These are phyloP conservation scores for Zapus hudsonius DNA, from an alignment of 2,113 vertebrate genomes.

Conservation along the genomic window DNA sequence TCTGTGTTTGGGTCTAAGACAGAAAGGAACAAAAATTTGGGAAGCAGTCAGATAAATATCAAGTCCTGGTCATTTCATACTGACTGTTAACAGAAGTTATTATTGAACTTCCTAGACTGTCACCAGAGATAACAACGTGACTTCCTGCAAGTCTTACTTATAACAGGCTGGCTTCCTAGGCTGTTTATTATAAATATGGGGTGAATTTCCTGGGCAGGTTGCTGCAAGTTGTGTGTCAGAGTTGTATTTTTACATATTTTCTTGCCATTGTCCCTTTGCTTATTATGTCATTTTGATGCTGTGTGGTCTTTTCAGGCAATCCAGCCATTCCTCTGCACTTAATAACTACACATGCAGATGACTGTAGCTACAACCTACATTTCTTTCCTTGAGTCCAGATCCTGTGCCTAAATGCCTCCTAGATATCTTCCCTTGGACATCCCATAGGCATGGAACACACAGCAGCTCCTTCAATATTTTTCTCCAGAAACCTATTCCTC, in stretches of 20 bases:
- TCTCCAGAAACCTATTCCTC: background rate
- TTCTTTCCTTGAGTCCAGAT: constrained; percentile 34
- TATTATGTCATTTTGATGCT: background rate
- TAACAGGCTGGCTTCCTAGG: background rate
- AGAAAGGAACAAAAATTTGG: background rate
- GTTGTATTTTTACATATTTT: background rate
- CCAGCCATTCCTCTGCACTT: constrained; percentile 1
- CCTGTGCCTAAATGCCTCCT: background rate
- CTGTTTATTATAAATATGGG: background rate
- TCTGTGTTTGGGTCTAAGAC: background rate
- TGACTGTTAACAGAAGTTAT: background rate
- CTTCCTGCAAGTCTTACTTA: constrained; percentile 1
- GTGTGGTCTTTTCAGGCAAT: background rate
- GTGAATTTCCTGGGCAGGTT: background rate
- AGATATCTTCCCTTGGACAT: background rate
- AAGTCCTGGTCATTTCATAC: background rate
- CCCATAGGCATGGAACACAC: background rate
- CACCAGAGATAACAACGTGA: background rate
- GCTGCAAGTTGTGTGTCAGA: background rate
- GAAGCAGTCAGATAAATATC: background rate
- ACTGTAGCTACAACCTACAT: background rate
- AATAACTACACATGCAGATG: constrained; percentile 8
- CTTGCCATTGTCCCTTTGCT: background rate
- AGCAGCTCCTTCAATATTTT: background rate
- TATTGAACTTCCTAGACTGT: background rate